Percentiles rank a stretch among this genome's conserved stretches.
phyloP scores from a whole-genome alignment of 2,797 vertebrate genomes.

The Cheirogaleus major region DNA sequence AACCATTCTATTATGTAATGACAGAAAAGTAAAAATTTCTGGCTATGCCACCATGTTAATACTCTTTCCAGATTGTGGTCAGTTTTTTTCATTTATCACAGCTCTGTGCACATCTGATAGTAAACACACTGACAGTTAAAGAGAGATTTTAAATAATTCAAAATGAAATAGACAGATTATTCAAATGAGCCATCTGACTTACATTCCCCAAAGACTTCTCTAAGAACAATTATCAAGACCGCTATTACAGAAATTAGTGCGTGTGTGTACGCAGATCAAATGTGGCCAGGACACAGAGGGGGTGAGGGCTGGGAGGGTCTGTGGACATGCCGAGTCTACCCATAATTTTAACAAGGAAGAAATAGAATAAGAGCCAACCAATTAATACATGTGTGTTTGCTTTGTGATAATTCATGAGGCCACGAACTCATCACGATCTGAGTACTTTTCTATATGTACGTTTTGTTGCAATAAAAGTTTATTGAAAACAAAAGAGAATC shows the following conservation, averaged over 20 bases:
- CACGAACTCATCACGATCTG: not conserved
- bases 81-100: not conserved
- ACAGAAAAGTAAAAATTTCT: slow-evolving; percentile 50
- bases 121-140: not conserved
- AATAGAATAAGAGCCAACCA: not conserved
- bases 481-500: not conserved
- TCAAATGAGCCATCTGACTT: not conserved
- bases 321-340: not conserved
- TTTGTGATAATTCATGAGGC: not conserved
- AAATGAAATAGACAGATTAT: not conserved
- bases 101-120: not conserved
- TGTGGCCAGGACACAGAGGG: not conserved
- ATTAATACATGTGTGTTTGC: not conserved
- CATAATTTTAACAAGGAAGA: not conserved
- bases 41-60: not conserved
- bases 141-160: not conserved
- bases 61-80: not conserved
- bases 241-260: too few relatives aligned
- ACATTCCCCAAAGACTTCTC: not conserved
- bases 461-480: not conserved
- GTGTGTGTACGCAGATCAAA: not conserved
- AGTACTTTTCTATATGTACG: not conserved
- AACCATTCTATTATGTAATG: slow-evolving; percentile 31
- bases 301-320: accelerated
- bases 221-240: not conserved